Evolutionary conservation across 1,140 invertebrate species (phyloP).

Genomic region (Brachionus paranguensis): DNA sequence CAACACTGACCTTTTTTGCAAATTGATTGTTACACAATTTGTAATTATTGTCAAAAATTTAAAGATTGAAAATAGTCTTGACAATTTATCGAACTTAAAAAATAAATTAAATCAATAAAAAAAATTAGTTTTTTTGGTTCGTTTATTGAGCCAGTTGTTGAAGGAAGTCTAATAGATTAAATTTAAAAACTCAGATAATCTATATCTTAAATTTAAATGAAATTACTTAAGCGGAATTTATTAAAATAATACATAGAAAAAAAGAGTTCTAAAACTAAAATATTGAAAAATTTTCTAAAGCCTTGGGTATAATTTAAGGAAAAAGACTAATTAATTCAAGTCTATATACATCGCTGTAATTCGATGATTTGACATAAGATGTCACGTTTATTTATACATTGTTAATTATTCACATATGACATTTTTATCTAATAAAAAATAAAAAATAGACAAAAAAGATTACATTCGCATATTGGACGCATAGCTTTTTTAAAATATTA

Average conservation of each 20-base stretch:
- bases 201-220: background rate
- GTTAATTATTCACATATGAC: background rate
- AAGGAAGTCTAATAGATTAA: too few species aligned
- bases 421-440: background rate
- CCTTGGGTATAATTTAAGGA: background rate
- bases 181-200: background rate
- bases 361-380: background rate
- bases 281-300: background rate
- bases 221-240: background rate
- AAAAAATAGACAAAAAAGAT: background rate
- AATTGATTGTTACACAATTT: background rate
- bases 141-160: background rate
- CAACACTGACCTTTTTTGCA: background rate
- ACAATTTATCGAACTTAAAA: background rate
- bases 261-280: background rate
- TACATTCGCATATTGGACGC: background rate
- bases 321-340: background rate
- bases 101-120: background rate
- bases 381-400: background rate
- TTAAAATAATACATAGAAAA: background rate
- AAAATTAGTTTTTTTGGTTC: background rate
- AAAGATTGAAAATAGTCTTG: background rate
- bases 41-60: background rate
- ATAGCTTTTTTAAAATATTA: too few species aligned
- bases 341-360: background rate